Conservation (phyloP, 2,113 vertebrate species). For the Halcyon malimbica region DNA sequence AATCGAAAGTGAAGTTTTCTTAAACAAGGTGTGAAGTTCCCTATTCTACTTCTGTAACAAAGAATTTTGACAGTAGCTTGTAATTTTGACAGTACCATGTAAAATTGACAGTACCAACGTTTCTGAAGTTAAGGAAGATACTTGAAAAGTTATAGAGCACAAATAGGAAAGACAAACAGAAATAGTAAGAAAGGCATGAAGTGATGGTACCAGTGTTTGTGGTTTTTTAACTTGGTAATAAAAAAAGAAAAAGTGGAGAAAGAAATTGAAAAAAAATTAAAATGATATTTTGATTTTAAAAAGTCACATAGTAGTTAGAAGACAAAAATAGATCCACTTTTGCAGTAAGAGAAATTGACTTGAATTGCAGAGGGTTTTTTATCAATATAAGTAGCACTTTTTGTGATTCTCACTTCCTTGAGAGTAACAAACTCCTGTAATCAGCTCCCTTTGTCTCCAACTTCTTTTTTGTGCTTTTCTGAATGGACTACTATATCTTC, state of each 20-base stretch:
- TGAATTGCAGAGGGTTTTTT: neutral
- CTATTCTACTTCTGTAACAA: neutral
- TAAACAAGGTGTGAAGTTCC: neutral
- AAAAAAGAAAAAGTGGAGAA: neutral
- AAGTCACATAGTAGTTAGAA: neutral
- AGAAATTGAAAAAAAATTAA: neutral
- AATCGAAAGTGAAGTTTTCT: neutral
- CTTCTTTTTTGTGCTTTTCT: conserved; percentile 10
- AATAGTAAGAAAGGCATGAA: neutral
- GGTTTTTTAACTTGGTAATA: neutral
- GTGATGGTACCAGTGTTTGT: neutral
- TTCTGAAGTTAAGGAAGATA: neutral
- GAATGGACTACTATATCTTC: conserved; percentile 8
- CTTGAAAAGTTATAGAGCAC: neutral
- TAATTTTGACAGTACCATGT: neutral
- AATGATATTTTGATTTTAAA: neutral
- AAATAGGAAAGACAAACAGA: neutral
- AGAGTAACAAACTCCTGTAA: neutral
- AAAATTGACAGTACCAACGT: neutral
- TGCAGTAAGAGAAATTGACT: neutral
- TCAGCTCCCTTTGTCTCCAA: conserved; percentile 44
- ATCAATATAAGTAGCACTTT: neutral
- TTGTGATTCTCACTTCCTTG: conserved; percentile 9
- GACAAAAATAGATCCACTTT: conserved; percentile 18
- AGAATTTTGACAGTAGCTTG: neutral